Evolutionary conservation across 1,140 invertebrate genomes (phyloP), one percentile per base, ranked within the genome.

Genomic region (Lepidurus couesii): DNA sequence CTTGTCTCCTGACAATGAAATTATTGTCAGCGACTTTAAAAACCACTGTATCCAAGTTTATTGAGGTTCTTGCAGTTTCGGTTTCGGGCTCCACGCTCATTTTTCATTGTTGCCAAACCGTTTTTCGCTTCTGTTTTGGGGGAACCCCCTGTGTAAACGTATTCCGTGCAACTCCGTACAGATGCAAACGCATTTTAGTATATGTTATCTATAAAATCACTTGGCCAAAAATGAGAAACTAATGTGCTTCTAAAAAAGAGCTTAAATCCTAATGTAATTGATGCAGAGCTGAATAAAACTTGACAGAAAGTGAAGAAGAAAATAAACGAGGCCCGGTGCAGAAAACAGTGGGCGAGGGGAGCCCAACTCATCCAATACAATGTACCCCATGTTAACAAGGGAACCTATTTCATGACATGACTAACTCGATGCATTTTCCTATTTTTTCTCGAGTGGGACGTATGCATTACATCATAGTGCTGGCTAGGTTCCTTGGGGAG

Each of bases 1-100:
- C 26, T 86, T 92, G 7, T 88, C 89, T 11, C 85, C 87, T 24
- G 88, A 91, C 83, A 85, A 89, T 9, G 89, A 91, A 79, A 87
- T 93, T 65, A 88, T 92, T 44, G 87, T 91, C 0, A 88, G 89
- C 21, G 92, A 93, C 82, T 88, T 89, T 44, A 92, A 91, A 83
- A 91, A 89, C 83, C 90, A 92, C 82, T 85, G 87, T 78, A 86
- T 93, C 13, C 90, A 90, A 82, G 88, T 92, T 80, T 92, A 92
- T 84, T 90, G 47, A 80, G 34, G 44, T 75, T 21, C 42, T 4
- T 0, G 4, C 34, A 3, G 34, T 34, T 34, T 73, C 7, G 21
- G 26, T 73, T 7, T 73, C 7, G 7, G 73, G 34, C 34, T 34
- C 34, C 34, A 34, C 34, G 34, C 34, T 34, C 34, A 4, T 3